A percentile compares a stretch with the other conserved stretches of the same genome.
Conservation (phyloP, 2,888 invertebrate species). For the Drosophila rellima region DNA sequence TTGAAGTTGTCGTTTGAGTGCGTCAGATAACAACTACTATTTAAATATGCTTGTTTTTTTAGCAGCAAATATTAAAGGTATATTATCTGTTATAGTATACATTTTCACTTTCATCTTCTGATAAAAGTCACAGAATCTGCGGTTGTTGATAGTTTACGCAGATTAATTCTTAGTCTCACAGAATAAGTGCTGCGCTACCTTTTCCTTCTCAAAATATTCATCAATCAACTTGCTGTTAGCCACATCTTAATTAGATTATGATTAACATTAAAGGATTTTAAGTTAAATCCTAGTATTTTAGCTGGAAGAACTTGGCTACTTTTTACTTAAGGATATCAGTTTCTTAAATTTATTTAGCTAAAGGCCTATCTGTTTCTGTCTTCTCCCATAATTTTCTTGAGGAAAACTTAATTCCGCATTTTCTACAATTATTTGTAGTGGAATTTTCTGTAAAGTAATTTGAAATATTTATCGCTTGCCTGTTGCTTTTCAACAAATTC, state of each 20-base stretch:
- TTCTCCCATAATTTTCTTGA: not conserved
- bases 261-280: too few relatives aligned
- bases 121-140: not conserved
- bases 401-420: not conserved
- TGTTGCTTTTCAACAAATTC: conserved; percentile 27
- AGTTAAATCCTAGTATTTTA: not conserved
- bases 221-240: not conserved
- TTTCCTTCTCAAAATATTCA: too few relatives aligned
- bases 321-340: not conserved
- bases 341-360: not conserved
- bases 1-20: not conserved
- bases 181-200: not conserved
- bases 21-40: not conserved
- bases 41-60: not conserved
- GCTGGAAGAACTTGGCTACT: not conserved
- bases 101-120: too few relatives aligned
- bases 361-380: too few relatives aligned
- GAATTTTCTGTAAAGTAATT: not conserved
- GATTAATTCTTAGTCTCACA: not conserved
- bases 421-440: not conserved
- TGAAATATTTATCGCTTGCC: not conserved
- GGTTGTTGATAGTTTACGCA: not conserved
- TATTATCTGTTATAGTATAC: too few relatives aligned
- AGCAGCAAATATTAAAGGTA: not conserved
- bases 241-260: not conserved